Evolutionary conservation across 1,140 invertebrate genomes (phyloP), one percentile per base, ranked within the genome.

Genomic region (Ceratosolen solmsi): DNA sequence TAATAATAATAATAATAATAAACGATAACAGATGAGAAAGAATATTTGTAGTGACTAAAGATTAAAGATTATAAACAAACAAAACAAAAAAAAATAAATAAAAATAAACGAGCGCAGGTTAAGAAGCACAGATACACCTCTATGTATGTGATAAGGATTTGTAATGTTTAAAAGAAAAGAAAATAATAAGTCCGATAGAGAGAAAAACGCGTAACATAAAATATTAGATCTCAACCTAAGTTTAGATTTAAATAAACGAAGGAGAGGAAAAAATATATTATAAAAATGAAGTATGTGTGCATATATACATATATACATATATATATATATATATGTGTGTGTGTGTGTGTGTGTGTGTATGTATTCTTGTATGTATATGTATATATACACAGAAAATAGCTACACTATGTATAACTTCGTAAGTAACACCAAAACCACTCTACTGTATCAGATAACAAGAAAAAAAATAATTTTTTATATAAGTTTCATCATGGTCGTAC

Each of bases 351-450:
- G n/a, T n/a, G n/a, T n/a, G n/a, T n/a, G n/a, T n/a, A n/a, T n/a
- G n/a, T n/a, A n/a, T n/a, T n/a, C n/a, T n/a, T n/a, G n/a, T n/a
- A n/a, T n/a, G n/a, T n/a, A n/a, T 54, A 46, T n/a, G 82, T 88
- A 89, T 79, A 85, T 63, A 79, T 78, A 84, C 33, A 9, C 20
- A 22, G 20, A 54, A 80, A 36, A 84, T 86, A 85, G 83, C 84
- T 83, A 65, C 58, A 51, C 27, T 71, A 82, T 85, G 86, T 83
- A 83, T 89, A 88, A 86, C 86, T 82, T 87, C 87, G 83, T 90
- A 91, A 90, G 87, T 89, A 91, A 91, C 89, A 91, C 89, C 89
- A 90, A 91, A 90, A 89, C 89, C 87, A 90, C 87, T 88, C 85
- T 83, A 76, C 84, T 89, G 86, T 89, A 90, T 89, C 84, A 89